A percentile compares a stretch with the other conserved stretches of the same genome.
phyloP scores from a whole-genome alignment of 2,888 invertebrate genomes.

The Furcula furcula region DNA sequence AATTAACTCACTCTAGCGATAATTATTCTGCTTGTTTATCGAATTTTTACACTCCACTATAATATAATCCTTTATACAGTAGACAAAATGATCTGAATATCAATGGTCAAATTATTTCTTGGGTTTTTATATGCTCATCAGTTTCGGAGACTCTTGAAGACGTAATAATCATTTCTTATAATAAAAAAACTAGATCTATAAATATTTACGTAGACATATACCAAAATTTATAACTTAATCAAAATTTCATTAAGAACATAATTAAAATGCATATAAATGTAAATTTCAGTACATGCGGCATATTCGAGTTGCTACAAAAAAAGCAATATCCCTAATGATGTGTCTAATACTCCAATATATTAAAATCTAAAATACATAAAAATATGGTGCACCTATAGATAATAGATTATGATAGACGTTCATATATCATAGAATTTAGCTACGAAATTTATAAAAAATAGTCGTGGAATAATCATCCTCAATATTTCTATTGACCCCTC shows the following conservation, averaged over 20 bases:
- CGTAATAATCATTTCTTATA: no score
- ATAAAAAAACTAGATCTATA: no score
- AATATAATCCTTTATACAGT: no score
- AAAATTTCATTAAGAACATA: slow-evolving; percentile 1
- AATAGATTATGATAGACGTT: slow-evolving; percentile 48
- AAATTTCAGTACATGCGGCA: slow-evolving; percentile 1
- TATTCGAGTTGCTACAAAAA: slow-evolving; percentile 10
- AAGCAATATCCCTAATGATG: slow-evolving; percentile 25
- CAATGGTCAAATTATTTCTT: no score
- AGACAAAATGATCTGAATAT: no score
- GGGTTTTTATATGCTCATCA: no score
- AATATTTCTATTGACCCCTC: slow-evolving; percentile 37
- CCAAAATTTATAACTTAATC: no score
- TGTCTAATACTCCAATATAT: slow-evolving; percentile 24
- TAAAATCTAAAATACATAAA: slow-evolving; percentile 20
- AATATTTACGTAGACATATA: no score
- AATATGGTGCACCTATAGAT: slow-evolving; percentile 30
- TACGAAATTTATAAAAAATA: slow-evolving; percentile 50
- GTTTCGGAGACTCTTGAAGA: no score
- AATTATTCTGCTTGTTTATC: no score
- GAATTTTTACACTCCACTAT: no score
- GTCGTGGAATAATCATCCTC: slow-evolving; percentile 56
- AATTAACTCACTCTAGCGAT: no score
- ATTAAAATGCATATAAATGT: slow-evolving; percentile 17
- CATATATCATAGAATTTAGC: slow-evolving; percentile 55